These are phyloP conservation scores for Porites australiensis DNA, from an alignment of 64 coral and sea anemone species.

Conservation along the genomic window DNA sequence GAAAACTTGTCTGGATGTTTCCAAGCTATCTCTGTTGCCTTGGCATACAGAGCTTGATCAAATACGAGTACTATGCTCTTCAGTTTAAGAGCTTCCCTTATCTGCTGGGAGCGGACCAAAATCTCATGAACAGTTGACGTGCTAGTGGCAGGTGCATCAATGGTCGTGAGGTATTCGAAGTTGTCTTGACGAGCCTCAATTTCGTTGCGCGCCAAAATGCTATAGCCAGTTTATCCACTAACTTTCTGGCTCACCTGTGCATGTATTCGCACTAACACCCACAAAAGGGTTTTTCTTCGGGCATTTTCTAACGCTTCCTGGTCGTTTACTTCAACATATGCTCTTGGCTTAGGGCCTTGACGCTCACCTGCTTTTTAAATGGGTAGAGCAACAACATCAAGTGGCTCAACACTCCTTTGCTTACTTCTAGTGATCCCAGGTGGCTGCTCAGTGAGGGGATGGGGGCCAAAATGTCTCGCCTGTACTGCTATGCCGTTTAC, in stretches of 20 bases:
- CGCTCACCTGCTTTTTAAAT: conserved; percentile 13
- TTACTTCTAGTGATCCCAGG: not conserved
- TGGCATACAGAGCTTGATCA: conserved; percentile 6
- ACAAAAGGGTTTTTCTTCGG: not conserved
- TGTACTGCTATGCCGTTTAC: conserved; percentile 39
- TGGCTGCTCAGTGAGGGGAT: not conserved
- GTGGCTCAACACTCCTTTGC: not conserved
- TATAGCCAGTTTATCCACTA: not conserved
- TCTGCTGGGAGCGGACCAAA: not conserved
- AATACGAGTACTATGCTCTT: not conserved
- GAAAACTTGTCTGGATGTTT: not conserved
- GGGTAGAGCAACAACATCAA: not conserved
- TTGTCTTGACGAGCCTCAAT: not conserved
- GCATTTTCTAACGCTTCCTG: not conserved
- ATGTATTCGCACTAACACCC: not conserved
- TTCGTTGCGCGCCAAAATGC: not conserved
- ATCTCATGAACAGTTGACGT: not conserved
- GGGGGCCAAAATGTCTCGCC: conserved; percentile 3
- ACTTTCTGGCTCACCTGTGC: not conserved
- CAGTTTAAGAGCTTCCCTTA: not conserved
- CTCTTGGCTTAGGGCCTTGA: not conserved
- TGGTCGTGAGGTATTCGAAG: not conserved
- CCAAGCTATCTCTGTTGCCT: not conserved
- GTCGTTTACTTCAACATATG: not conserved
- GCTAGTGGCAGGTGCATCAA: not conserved